Evolutionary conservation across 2,113 vertebrate genomes (phyloP), one percentile per base, ranked within the genome.

Genomic region (Lanius collurio): DNA sequence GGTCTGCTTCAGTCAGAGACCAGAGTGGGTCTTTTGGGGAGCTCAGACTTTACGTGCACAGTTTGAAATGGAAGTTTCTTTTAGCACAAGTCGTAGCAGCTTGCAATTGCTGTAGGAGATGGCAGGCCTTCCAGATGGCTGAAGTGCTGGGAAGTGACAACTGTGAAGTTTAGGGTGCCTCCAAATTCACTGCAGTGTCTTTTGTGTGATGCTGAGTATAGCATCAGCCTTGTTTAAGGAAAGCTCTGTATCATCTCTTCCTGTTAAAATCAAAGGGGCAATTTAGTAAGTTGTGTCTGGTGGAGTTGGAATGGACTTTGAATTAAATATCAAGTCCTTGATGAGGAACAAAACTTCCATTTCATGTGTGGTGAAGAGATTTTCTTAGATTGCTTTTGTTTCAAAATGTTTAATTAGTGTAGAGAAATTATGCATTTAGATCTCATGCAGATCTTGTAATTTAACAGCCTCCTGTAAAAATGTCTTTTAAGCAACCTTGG

Each of bases 81-180:
- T 86, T n/a, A 90, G 82, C 35, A 11, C 93, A 88, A 91, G 92
- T 88, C 18, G 41, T 94, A 96, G 93, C 90, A 97, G 87, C 93
- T 93, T 93, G 87, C 47, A 28, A 85, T 93, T 97, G 75, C 92
- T 90, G 85, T 63, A 30, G 83, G 94, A 97, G 87, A 95, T 94
- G 71, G 95, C 93, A 93, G 75, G 87, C 71, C 63, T 93, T 95
- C 94, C 93, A 95, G 94, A 96, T 94, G 93, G 89, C 93, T 93
- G 90, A 91, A 83, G 82, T 88, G 90, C 94, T 0, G 30, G 79
- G 71, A 96, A 90, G 82, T 95, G 94, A 94, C 96, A 96, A 95
- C 95, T 97, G 95, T 94, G 94, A 95, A 97, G 94, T 94, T 94
- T 75, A 80, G 90, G 87, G 82, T 93, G 94, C 83, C 87, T 94